A percentile compares a stretch with the other conserved stretches of the same genome.
These are phyloP conservation scores for Mesorhabditis spiculigera DNA, from an alignment of 2,888 invertebrate species.

Conservation along the genomic window DNA sequence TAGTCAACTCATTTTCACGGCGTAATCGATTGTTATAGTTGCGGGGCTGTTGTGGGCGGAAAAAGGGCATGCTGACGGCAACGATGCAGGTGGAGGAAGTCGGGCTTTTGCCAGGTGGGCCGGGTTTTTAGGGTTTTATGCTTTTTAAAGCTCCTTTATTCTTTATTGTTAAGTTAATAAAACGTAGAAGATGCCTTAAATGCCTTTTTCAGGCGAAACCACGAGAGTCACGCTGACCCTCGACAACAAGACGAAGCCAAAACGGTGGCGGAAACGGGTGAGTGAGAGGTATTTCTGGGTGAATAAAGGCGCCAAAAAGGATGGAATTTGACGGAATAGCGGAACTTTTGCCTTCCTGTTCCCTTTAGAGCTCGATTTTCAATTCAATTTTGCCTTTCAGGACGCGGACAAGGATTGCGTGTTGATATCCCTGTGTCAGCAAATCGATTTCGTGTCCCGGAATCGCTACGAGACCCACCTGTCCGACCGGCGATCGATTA, in stretches of 20 bases:
- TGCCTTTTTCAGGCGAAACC: slow-evolving; percentile 24
- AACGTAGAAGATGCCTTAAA: slow-evolving; percentile 21
- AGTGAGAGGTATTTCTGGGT: not conserved
- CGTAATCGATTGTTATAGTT: slow-evolving; percentile 17
- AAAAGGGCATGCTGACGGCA: slow-evolving; percentile 25
- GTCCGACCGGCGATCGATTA: slow-evolving; percentile 45
- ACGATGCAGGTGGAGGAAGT: slow-evolving; percentile 41
- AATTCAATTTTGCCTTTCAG: slow-evolving; percentile 11
- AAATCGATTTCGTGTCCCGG: slow-evolving; percentile 46
- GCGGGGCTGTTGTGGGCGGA: slow-evolving; percentile 36
- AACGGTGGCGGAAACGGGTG: slow-evolving; percentile 31
- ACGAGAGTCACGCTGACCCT: slow-evolving; percentile 25
- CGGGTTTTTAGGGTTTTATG: slow-evolving; percentile 8
- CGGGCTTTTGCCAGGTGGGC: slow-evolving; percentile 42
- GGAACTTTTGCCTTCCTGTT: too few species aligned
- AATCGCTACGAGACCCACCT: slow-evolving; percentile 36
- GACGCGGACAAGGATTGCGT: slow-evolving; percentile 48
- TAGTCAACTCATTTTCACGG: not conserved
- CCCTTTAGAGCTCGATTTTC: not conserved
- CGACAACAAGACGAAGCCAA: slow-evolving; percentile 45
- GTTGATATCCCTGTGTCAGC: slow-evolving; percentile 47
- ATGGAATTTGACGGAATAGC: too few species aligned
- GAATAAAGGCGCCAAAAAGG: not conserved
- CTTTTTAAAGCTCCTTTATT: not conserved
- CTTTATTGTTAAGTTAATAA: not conserved